Conservation (phyloP, 2,113 vertebrate genomes). For the Charina bottae region DNA sequence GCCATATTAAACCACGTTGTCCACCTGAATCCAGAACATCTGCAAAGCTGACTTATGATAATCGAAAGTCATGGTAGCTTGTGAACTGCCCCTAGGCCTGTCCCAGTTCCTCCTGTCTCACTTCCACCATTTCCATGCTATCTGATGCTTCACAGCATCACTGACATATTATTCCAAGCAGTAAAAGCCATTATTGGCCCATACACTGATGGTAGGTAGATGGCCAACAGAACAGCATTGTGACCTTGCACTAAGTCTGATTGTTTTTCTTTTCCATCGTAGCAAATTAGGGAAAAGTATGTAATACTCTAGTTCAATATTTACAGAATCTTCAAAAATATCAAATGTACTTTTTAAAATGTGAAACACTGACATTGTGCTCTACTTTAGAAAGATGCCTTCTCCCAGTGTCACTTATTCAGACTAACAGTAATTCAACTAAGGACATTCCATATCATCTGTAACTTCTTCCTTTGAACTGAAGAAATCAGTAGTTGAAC, state of each 20-base stretch:
- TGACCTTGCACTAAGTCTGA: background rate
- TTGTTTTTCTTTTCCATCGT: background rate
- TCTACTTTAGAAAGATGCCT: background rate
- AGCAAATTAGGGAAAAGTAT: background rate
- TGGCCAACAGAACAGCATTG: background rate
- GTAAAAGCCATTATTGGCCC: background rate
- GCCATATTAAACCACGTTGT: background rate
- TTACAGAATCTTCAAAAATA: background rate
- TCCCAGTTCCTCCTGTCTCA: background rate
- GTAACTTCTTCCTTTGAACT: background rate
- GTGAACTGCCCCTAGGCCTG: background rate
- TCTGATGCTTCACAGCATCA: background rate
- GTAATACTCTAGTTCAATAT: background rate
- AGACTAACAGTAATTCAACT: background rate
- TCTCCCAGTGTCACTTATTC: background rate
- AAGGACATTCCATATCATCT: background rate
- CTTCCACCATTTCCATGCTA: background rate
- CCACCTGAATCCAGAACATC: background rate
- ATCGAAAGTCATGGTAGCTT: background rate
- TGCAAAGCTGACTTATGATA: background rate
- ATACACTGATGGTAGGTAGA: background rate
- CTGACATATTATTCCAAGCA: background rate
- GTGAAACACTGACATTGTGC: background rate
- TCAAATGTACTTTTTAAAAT: background rate
- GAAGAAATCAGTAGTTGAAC: background rate